Evolutionary conservation across 1,140 invertebrate genomes (phyloP), one percentile per base, ranked within the genome.

Genomic region (Gonioctena quinquepunctata): DNA sequence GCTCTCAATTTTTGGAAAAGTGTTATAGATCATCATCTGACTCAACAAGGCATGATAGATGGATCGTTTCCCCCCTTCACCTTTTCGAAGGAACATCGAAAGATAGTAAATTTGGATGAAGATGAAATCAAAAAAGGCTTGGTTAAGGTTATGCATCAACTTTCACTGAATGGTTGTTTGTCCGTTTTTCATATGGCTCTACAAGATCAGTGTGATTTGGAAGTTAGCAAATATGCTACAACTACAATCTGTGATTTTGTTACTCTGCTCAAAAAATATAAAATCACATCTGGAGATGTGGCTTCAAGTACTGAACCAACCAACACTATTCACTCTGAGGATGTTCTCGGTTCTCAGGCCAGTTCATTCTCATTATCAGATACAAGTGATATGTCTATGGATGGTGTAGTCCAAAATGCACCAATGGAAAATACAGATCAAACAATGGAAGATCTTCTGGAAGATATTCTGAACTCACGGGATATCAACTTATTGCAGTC

Each of bases 11-110:
- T 91, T 71, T 94, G 92, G 92, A 85, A 85, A 42, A 81, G 88
- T 22, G 88, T 91, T 13, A 90, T 93, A 13, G 83, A 87, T 13
- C 86, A 87, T 1, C 85, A 89, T 69, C 79, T 93, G 1, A 86
- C 83, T 0, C 87, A 92, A 76, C 91, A 93, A 83, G 92, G 92
- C 25, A 92, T 94, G 90, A 87, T 94, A 1, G 92, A 94, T 76
- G 90, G 90, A 0, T 85, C 84, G 0, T 94, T 94, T 82, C 92
- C 92, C 0, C 87, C 87, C 0, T 88, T 93, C 0, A 93, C 91
- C 6, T 94, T 94, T 77, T 93, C 91, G 1, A 92, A 89, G 80
- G 90, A 92, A 77, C 85, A 90, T 0, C 86, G 89, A 64, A 93
- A 93, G 84, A 93, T 94, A 13, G 88, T 93, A 11, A 87, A 87